phyloP scores from a whole-genome alignment of 2,113 vertebrate genomes.

The Chunga burmeisteri region DNA sequence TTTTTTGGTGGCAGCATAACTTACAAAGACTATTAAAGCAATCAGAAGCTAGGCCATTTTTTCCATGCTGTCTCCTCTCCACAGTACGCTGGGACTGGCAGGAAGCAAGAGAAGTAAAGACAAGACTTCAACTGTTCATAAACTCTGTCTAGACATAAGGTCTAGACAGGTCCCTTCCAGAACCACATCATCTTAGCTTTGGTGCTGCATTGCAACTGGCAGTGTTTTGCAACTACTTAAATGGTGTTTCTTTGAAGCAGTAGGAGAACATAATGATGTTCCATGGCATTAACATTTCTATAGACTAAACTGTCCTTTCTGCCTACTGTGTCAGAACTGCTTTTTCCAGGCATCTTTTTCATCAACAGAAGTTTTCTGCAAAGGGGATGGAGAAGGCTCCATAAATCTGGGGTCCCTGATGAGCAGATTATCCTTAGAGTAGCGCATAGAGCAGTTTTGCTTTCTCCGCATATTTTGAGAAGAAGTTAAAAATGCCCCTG shows the following conservation, averaged over 20 bases:
- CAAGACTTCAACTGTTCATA: background rate
- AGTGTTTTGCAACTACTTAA: background rate
- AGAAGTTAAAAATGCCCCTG: background rate
- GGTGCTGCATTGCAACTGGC: background rate
- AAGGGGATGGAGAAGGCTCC: background rate
- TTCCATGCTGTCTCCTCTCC: background rate
- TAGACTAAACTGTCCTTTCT: background rate
- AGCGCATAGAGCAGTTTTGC: background rate
- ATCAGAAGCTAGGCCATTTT: background rate
- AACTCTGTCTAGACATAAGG: conserved; percentile 24
- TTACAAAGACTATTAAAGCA: background rate
- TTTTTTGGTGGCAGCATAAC: background rate
- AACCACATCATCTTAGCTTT: background rate
- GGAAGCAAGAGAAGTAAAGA: background rate
- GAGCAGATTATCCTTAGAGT: background rate
- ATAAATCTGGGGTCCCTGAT: background rate
- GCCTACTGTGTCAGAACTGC: background rate
- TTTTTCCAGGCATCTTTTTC: background rate
- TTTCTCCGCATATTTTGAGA: background rate
- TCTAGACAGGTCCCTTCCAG: conserved; percentile 23
- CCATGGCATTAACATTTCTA: background rate
- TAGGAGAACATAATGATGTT: background rate
- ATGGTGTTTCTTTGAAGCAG: background rate
- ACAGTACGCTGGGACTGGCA: background rate
- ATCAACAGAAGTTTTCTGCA: background rate